phyloP scores from a whole-genome alignment of 2,113 vertebrate genomes.

The Ovis aries region ARS-UI_Ramb_v3.0 NC_056057.1:101716501-101717000 shows the following conservation, averaged over 20 bases:
- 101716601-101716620: not conserved
- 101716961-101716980: not conserved
- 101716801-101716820: not conserved
- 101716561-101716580: not conserved
- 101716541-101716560: not conserved
- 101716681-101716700: not conserved
- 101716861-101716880: not conserved
- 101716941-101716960: not conserved
- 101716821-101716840: not conserved
- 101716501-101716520: not conserved
- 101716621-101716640: not conserved
- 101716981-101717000: fast-evolving
- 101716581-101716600: not conserved
- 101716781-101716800: not conserved
- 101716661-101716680: not conserved
- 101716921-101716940: not conserved
- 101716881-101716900: not conserved
- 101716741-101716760: not conserved
- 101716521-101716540: not conserved
- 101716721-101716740: not conserved
- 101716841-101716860: not conserved
- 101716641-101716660: not conserved
- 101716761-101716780: not conserved
- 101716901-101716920: not conserved
- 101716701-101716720: not conserved